Conservation (phyloP, 2,888 invertebrate genomes). For the Stictocephala bisonia region DNA sequence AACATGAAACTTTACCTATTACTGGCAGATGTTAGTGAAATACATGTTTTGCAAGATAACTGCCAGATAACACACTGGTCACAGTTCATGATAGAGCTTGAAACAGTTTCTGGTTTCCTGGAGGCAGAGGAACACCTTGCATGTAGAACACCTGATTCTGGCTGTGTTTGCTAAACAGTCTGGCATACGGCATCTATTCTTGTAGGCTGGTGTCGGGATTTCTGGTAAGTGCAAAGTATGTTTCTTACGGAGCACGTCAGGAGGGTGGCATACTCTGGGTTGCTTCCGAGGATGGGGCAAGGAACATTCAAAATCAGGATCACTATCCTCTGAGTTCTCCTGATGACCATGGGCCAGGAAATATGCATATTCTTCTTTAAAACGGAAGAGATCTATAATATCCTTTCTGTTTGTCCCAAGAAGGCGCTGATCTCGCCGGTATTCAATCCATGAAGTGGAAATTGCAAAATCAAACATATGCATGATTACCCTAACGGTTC, state of each 20-base stretch:
- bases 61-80: no score
- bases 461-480: no score
- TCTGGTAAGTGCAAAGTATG: conserved; percentile 18
- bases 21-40: no score
- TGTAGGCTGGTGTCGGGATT: neutral
- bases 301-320: neutral
- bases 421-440: no score
- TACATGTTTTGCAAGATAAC: no score
- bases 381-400: no score
- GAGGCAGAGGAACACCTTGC: conserved; percentile 12
- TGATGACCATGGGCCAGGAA: neutral
- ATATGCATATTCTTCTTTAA: neutral
- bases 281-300: neutral
- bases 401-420: no score
- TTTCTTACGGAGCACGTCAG: neutral
- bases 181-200: conserved; percentile 3
- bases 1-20: no score
- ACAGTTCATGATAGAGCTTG: neutral
- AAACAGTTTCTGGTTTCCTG: conserved; percentile 27
- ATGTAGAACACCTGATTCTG: conserved; percentile 5
- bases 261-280: conserved; percentile 18
- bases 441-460: no score
- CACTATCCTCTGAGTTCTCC: neutral
- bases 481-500: no score
- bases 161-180: conserved; percentile 4